These are phyloP conservation scores for Perca fluviatilis DNA, from an alignment of 2,113 vertebrate species.

Conservation along the genomic window DNA sequence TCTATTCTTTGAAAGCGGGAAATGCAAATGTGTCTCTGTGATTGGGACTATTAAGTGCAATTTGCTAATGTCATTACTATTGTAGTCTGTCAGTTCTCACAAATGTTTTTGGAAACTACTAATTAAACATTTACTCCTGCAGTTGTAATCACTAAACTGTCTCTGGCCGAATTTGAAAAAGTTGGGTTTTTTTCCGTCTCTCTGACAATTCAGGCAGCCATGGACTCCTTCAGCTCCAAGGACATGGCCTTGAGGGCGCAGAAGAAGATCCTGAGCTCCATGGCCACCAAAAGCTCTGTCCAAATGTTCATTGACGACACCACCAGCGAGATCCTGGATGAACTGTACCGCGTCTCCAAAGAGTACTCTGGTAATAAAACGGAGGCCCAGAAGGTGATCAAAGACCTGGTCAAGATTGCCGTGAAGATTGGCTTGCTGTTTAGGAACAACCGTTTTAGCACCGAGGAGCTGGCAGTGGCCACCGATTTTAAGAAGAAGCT, in stretches of 20 bases:
- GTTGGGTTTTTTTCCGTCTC: not conserved
- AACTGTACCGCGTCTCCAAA: constrained; percentile 92
- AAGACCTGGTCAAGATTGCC: constrained; percentile 91
- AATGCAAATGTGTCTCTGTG: not conserved
- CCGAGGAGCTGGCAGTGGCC: constrained; percentile 85
- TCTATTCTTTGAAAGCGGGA: not conserved
- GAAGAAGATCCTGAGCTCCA: constrained; percentile 92
- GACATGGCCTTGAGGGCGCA: constrained; percentile 89
- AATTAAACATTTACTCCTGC: not conserved
- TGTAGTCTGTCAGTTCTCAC: not conserved
- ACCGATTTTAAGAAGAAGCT: constrained; percentile 90
- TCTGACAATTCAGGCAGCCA: constrained; percentile 62
- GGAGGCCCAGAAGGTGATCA: constrained; percentile 90
- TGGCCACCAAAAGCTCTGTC: constrained; percentile 89
- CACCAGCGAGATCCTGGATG: constrained; percentile 91
- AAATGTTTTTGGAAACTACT: not conserved
- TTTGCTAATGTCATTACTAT: not conserved
- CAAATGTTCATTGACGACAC: constrained; percentile 93
- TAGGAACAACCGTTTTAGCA: constrained; percentile 86
- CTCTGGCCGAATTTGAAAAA: not conserved
- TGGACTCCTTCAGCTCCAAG: constrained; percentile 92
- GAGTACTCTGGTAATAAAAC: constrained; percentile 85
- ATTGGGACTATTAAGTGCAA: not conserved
- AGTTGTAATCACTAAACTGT: not conserved
- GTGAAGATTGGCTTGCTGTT: constrained; percentile 91